phyloP scores from a whole-genome alignment of 2,113 vertebrate genomes.

The Tupaia chinensis region DNA sequence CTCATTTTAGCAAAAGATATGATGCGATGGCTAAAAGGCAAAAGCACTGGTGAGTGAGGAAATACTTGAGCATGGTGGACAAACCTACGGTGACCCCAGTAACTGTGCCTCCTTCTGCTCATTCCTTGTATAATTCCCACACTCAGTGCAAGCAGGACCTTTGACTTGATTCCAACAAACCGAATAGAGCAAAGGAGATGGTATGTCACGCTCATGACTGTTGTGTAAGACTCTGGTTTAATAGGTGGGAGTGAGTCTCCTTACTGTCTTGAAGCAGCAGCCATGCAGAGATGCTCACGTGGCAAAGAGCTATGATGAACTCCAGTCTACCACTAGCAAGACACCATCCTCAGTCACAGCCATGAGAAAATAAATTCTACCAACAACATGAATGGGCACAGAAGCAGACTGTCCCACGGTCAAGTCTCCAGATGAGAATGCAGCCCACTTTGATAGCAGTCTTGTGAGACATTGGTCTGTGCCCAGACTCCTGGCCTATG shows the following conservation, averaged over 20 bases:
- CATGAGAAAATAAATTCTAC: not conserved
- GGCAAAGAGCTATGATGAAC: not conserved
- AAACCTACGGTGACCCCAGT: not conserved
- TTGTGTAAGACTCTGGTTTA: not conserved
- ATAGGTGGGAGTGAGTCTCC: not conserved
- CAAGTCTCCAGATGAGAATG: not conserved
- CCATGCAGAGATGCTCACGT: not conserved
- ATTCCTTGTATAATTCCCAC: not conserved
- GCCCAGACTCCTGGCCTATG: not conserved
- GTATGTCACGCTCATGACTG: not conserved
- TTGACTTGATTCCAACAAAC: not conserved
- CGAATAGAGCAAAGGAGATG: not conserved
- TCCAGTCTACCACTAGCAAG: not conserved
- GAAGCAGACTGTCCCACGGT: not conserved
- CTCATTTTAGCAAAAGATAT: not conserved
- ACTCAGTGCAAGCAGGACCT: not conserved
- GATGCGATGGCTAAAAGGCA: not conserved
- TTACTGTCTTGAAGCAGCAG: not conserved
- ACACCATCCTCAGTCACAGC: not conserved
- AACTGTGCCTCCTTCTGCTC: not conserved
- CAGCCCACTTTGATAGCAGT: not conserved
- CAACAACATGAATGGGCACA: not conserved
- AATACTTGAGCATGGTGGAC: not conserved
- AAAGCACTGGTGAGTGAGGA: not conserved
- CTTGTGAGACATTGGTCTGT: not conserved